phyloP scores from a whole-genome alignment of 2,113 vertebrate species.

The Rana temporaria region DNA sequence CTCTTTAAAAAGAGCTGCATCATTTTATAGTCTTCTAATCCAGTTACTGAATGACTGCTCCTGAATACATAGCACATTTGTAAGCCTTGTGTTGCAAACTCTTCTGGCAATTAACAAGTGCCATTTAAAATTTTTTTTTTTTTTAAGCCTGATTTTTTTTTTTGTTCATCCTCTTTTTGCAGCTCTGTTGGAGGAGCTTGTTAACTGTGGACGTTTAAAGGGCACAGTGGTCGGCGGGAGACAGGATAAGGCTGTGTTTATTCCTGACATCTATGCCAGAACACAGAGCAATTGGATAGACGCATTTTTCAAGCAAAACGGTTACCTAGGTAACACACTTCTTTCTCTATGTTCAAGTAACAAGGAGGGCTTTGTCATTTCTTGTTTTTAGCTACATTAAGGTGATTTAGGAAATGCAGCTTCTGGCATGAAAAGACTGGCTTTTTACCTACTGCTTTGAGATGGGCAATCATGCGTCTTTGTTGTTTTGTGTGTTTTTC shows the following conservation, averaged over 20 bases:
- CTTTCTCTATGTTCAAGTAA: constrained; percentile 28
- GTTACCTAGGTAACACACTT: constrained; percentile 87
- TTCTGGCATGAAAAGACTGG: not conserved
- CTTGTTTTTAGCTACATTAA: constrained; percentile 48
- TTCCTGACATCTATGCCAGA: constrained; percentile 94
- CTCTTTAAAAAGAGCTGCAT: not conserved
- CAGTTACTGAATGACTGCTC: not conserved
- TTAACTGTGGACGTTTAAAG: constrained; percentile 85
- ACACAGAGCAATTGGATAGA: constrained; percentile 95
- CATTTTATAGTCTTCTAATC: not conserved
- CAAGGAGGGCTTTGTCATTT: constrained; percentile 49
- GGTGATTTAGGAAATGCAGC: constrained; percentile 42
- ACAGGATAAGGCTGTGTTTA: constrained; percentile 91
- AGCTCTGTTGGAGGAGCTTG: constrained; percentile 94
- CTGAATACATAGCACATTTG: not conserved
- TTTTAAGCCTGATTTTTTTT: constrained; percentile 9
- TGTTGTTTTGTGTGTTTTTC: not conserved
- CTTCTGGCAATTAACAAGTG: not conserved
- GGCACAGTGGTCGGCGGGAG: constrained; percentile 90
- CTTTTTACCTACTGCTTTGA: constrained; percentile 9
- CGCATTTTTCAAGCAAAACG: constrained; percentile 94
- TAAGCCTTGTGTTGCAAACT: constrained; percentile 11
- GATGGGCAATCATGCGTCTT: not conserved
- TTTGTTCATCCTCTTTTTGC: constrained; percentile 57
- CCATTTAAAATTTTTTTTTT: constrained; percentile 7